Conservation (phyloP, 2,888 invertebrate genomes). For the Tholera decimalis region DNA sequence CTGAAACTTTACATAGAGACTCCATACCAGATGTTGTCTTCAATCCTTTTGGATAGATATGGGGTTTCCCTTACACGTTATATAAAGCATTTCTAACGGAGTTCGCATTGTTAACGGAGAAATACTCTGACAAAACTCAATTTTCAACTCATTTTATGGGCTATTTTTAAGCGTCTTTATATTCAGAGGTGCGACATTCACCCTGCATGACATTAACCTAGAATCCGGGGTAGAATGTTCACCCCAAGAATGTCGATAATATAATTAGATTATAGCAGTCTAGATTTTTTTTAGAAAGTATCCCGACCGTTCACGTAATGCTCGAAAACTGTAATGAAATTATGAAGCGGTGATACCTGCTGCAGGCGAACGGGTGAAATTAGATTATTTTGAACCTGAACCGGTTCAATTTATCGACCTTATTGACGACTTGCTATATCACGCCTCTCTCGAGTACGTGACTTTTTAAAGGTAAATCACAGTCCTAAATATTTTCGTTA, state of each 20-base stretch:
- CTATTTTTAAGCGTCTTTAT: neutral
- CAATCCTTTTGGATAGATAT: no score
- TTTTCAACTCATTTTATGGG: neutral
- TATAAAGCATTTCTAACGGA: no score
- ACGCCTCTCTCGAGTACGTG: neutral
- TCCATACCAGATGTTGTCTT: no score
- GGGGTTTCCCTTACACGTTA: no score
- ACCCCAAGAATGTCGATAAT: conserved; percentile 57
- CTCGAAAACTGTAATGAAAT: conserved; percentile 43
- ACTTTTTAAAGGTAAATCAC: neutral
- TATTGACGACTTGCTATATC: conserved; percentile 15
- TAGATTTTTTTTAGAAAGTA: conserved; percentile 24
- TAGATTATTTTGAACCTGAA: conserved; percentile 34
- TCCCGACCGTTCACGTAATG: conserved; percentile 18
- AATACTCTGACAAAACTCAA: neutral
- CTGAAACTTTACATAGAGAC: no score
- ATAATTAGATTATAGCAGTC: conserved; percentile 55
- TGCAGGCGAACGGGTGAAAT: conserved; percentile 24
- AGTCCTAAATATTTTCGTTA: neutral
- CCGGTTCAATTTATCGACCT: conserved; percentile 1
- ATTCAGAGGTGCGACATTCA: conserved; percentile 2
- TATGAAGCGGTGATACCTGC: conserved; percentile 25
- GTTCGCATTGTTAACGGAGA: neutral
- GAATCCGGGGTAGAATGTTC: neutral
- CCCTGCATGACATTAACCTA: conserved; percentile 8